Evolutionary conservation across 1,140 invertebrate species (phyloP).

Genomic region (Drosophila persimilis): DNA sequence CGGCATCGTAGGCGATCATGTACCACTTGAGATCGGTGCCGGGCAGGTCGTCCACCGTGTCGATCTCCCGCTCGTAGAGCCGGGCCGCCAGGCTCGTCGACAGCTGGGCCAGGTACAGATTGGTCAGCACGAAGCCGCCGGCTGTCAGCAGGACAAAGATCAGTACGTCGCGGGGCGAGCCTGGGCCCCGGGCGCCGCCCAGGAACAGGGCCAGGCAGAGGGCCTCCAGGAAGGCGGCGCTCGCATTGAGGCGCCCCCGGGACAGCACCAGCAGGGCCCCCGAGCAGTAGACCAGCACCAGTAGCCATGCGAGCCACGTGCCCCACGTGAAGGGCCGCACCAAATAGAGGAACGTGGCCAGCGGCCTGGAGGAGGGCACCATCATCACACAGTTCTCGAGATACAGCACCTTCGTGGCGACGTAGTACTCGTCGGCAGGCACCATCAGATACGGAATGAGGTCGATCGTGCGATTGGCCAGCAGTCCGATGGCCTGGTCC

Average conservation of each 20-base stretch:
- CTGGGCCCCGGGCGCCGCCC: not conserved
- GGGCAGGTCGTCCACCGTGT: slow-evolving; percentile 50
- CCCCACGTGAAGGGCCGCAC: slow-evolving; percentile 24
- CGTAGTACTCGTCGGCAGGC: slow-evolving; percentile 25
- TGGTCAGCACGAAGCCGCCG: slow-evolving; percentile 55
- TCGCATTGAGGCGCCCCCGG: slow-evolving; percentile 1
- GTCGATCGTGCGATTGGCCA: slow-evolving; percentile 41
- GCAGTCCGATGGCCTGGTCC: slow-evolving; percentile 19
- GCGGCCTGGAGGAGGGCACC: slow-evolving; percentile 36
- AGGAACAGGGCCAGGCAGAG: slow-evolving; percentile 41
- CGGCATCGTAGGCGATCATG: slow-evolving; percentile 24
- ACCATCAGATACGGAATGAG: slow-evolving; percentile 56
- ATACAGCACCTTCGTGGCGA: slow-evolving; percentile 49
- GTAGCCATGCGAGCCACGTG: slow-evolving; percentile 44
- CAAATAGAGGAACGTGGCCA: slow-evolving; percentile 49
- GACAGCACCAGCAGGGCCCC: slow-evolving; percentile 27
- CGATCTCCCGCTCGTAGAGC: slow-evolving; percentile 54
- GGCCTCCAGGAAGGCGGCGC: slow-evolving; percentile 42
- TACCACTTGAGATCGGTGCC: slow-evolving; percentile 33
- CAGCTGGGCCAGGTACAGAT: slow-evolving; percentile 54
- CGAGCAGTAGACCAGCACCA: slow-evolving; percentile 52
- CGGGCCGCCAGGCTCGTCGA: slow-evolving; percentile 53
- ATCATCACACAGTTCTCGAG: slow-evolving; percentile 53
- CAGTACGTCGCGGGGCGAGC: slow-evolving; percentile 15
- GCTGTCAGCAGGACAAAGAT: slow-evolving; percentile 40